Evolutionary conservation across 2,797 vertebrate species (phyloP).

Genomic region (Lithobates sylvaticus): DNA sequence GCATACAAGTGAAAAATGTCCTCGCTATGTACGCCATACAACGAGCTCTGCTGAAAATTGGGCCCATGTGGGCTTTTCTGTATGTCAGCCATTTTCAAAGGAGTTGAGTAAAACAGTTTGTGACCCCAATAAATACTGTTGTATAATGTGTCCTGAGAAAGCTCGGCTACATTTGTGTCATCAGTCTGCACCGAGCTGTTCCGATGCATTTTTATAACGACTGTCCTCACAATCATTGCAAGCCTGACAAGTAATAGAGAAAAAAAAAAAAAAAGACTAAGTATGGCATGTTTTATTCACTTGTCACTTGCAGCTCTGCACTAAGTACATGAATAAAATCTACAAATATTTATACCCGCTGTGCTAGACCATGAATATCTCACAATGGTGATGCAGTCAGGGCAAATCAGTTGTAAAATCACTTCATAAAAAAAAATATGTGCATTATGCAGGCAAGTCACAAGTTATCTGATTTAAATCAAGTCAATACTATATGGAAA

Average conservation of each 20-base stretch:
- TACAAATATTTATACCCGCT: conserved; percentile 1
- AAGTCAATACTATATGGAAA: too few relatives aligned
- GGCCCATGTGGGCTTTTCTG: conserved; percentile 55
- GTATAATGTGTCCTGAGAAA: conserved; percentile 39
- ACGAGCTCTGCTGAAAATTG: conserved; percentile 41
- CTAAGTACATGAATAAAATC: background rate
- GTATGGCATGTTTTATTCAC: background rate
- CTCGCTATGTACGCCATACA: conserved; percentile 42
- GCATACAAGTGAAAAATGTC: conserved; percentile 42
- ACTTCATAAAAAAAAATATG: too few relatives aligned
- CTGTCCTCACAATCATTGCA: conserved; percentile 3
- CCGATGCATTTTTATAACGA: conserved; percentile 26
- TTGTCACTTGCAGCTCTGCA: background rate
- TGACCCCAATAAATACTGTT: conserved; percentile 57
- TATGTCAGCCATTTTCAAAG: conserved; percentile 47
- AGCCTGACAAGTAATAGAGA: conserved; percentile 4
- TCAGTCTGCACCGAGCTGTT: conserved; percentile 9
- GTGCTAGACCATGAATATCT: background rate
- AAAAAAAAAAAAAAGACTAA: background rate
- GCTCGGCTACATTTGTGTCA: conserved; percentile 34
- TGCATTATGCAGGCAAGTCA: too few relatives aligned
- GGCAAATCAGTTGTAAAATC: too few relatives aligned
- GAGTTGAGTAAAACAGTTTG: conserved; percentile 51
- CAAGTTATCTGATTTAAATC: too few relatives aligned
- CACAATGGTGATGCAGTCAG: background rate